Conservation (phyloP, 1,140 invertebrate genomes). For the Dufourea novaeangliae region DNA sequence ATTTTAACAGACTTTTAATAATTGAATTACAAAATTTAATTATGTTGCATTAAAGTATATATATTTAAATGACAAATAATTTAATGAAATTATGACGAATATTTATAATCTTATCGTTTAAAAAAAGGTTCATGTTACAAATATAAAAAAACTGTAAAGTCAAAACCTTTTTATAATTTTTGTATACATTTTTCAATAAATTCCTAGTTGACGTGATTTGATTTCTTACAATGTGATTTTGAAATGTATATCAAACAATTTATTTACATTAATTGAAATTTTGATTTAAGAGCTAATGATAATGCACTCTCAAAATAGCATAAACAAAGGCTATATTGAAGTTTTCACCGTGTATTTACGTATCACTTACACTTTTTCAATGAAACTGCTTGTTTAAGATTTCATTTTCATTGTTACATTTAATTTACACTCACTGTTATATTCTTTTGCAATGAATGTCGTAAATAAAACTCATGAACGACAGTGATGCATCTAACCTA, state of each 20-base stretch:
- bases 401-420: background rate
- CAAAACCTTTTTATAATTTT: background rate
- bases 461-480: conserved; percentile 1
- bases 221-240: background rate
- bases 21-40: background rate
- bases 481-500: conserved; percentile 30
- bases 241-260: background rate
- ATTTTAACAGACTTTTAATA: background rate
- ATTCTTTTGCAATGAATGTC: background rate
- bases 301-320: background rate
- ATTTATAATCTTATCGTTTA: background rate
- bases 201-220: background rate
- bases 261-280: background rate
- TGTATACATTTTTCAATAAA: background rate
- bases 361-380: conserved; percentile 16
- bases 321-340: conserved; percentile 19
- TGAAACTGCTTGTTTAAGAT: background rate
- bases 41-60: background rate
- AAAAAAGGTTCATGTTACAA: background rate
- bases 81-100: background rate
- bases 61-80: background rate
- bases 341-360: background rate
- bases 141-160: background rate
- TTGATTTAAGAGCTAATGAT: background rate
- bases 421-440: background rate